These are phyloP conservation scores for Galeopterus variegatus DNA, from an alignment of 2,113 vertebrate species.

Conservation along the genomic window DNA sequence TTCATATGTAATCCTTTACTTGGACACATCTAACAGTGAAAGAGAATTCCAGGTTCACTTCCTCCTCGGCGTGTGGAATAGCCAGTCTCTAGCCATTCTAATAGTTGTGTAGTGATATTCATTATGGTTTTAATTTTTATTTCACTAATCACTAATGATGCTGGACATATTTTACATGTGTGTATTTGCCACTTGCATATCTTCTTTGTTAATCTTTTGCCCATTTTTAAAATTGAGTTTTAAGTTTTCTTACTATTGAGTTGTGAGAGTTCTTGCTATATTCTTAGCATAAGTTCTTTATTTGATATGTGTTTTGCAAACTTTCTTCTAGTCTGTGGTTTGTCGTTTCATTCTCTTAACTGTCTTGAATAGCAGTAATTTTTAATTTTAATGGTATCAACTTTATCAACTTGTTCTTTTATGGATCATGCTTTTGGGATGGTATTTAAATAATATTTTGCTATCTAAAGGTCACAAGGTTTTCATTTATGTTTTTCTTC, in stretches of 20 bases:
- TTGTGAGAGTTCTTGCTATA: neutral
- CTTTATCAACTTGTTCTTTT: neutral
- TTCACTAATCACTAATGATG: neutral
- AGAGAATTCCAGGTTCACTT: neutral
- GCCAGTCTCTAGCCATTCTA: neutral
- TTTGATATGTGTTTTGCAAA: neutral
- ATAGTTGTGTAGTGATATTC: neutral
- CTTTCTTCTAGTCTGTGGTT: neutral
- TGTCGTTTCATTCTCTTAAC: neutral
- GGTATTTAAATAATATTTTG: neutral
- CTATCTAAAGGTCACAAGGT: neutral
- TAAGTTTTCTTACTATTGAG: neutral
- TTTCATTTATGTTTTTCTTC: slow-evolving; percentile 49
- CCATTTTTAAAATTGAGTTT: neutral
- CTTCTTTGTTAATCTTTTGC: neutral
- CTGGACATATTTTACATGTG: neutral
- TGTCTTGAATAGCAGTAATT: neutral
- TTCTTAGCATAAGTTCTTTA: neutral
- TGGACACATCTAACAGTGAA: neutral
- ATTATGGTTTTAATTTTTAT: slow-evolving; percentile 10
- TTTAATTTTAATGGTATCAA: slow-evolving; percentile 29
- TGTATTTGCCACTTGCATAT: neutral
- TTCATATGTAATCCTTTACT: neutral
- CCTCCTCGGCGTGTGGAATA: neutral
- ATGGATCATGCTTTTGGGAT: neutral